Percentiles rank a stretch among this genome's conserved stretches.
Evolutionary conservation across 2,888 invertebrate genomes (phyloP).

Genomic region (Ormia ochracea): DNA sequence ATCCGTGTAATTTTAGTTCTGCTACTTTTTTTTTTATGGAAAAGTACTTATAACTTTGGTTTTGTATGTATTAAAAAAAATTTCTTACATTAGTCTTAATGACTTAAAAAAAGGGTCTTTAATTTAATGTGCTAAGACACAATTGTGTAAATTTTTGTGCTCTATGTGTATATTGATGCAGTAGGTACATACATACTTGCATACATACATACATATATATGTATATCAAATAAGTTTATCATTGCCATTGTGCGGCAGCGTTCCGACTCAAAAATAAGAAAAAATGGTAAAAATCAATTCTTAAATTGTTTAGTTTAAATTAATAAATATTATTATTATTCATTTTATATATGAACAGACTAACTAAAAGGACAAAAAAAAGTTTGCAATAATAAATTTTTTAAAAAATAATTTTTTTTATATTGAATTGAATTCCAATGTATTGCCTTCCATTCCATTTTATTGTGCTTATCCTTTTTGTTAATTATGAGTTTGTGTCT

Average conservation of each 20-base stretch:
- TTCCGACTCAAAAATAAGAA: slow-evolving; percentile 14
- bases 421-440: slow-evolving; percentile 8
- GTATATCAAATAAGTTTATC: slow-evolving; percentile 42
- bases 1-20: slow-evolving; percentile 36
- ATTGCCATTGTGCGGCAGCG: slow-evolving; percentile 32
- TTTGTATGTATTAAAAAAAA: neutral
- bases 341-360: no score
- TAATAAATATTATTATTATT: slow-evolving; percentile 3
- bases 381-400: neutral
- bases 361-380: neutral
- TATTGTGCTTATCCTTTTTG: slow-evolving; percentile 37
- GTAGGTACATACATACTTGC: neutral
- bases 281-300: slow-evolving; percentile 60
- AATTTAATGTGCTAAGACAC: neutral
- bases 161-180: neutral
- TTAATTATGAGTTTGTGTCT: neutral
- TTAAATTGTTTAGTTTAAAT: slow-evolving; percentile 18
- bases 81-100: neutral
- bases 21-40: neutral
- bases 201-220: neutral
- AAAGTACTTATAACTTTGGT: slow-evolving; percentile 1
- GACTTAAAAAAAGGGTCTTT: slow-evolving; percentile 7
- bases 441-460: neutral
- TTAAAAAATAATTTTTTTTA: neutral
- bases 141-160: slow-evolving; percentile 25